A percentile compares a stretch with the other conserved stretches of the same genome.
Conservation (phyloP, 1,140 invertebrate species). For the Anthonomus grandis region DNA sequence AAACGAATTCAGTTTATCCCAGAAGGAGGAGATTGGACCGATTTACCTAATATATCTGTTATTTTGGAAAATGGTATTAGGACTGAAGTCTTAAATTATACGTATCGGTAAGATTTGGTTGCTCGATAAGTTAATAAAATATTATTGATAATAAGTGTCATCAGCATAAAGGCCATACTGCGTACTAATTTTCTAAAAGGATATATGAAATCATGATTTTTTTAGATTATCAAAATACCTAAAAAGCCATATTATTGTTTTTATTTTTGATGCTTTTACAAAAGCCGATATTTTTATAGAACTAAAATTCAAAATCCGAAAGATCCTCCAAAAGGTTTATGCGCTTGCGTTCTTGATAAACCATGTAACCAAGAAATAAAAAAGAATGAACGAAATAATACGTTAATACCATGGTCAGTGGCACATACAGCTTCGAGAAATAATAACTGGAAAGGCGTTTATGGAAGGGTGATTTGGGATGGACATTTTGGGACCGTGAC, state of each 20-base stretch:
- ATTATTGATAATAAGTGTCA: no score
- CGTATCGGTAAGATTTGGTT: conserved; percentile 27
- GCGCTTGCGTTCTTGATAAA: conserved; percentile 65
- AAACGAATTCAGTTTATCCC: conserved; percentile 70
- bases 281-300: no score
- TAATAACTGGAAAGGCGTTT: conserved; percentile 77
- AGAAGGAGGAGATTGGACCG: conserved; percentile 80
- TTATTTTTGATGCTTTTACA: no score
- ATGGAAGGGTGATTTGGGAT: conserved; percentile 78
- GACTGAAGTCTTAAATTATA: conserved; percentile 59
- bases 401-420: conserved; percentile 86
- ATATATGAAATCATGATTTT: no score
- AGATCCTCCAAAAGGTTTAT: conserved; percentile 71
- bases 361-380: conserved; percentile 69
- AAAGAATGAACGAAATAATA: conserved; percentile 68
- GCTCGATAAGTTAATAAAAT: neutral
- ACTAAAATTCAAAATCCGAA: conserved; percentile 64
- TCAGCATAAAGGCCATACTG: no score
- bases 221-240: no score
- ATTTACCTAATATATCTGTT: conserved; percentile 76
- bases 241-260: no score
- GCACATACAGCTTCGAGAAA: conserved; percentile 84
- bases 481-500: conserved; percentile 82
- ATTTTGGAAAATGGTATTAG: conserved; percentile 65
- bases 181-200: no score